Evolutionary conservation across 1,140 invertebrate genomes (phyloP).

Genomic region (Drosophila elegans): DNA sequence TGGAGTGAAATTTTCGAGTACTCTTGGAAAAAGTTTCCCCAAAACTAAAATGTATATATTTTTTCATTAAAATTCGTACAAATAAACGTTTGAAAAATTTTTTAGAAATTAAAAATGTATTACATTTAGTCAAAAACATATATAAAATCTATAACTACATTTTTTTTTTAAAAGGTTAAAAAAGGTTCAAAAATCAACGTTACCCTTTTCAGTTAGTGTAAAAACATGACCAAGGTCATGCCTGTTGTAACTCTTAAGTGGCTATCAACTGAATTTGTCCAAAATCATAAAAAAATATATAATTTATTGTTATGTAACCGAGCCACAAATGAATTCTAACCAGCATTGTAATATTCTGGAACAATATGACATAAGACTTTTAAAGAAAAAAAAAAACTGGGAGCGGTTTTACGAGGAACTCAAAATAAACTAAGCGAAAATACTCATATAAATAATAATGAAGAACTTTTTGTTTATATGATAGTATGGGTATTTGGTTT

Average conservation of each 20-base stretch:
- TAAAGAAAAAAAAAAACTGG: conserved; percentile 2
- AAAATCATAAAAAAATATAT: conserved; percentile 27
- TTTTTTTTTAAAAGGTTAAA: too few species aligned
- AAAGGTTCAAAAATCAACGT: not conserved
- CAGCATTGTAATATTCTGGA: conserved; percentile 10
- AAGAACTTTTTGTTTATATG: not conserved
- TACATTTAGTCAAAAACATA: not conserved
- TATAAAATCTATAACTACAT: not conserved
- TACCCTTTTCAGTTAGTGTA: not conserved
- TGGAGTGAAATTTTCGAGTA: not conserved
- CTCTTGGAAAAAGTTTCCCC: not conserved
- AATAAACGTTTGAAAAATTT: not conserved
- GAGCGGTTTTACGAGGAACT: conserved; percentile 1
- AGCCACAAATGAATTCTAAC: conserved; percentile 27
- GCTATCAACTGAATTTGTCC: conserved; percentile 13
- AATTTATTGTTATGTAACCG: conserved; percentile 34
- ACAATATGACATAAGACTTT: conserved; percentile 17
- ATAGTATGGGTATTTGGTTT: not conserved
- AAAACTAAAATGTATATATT: not conserved
- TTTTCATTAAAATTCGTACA: not conserved
- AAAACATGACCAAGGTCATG: conserved; percentile 26
- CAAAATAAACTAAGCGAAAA: not conserved
- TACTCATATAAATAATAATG: not conserved
- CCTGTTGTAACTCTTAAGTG: conserved; percentile 25
- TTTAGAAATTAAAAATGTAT: not conserved